Conservation (phyloP, 2,113 vertebrate genomes). For the Lagopus muta region DNA sequence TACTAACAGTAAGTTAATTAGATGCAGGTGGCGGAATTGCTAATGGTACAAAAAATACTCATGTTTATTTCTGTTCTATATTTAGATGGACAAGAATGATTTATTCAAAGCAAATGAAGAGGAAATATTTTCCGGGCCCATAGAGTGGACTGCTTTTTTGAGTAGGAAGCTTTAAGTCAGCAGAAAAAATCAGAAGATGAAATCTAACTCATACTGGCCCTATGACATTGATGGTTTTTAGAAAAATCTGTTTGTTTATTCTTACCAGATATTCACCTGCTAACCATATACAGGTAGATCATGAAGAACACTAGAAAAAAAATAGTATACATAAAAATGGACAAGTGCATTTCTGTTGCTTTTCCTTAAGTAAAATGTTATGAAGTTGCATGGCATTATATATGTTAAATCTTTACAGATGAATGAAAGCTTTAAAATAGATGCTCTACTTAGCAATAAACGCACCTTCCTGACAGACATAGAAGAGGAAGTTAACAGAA, state of each 20-base stretch:
- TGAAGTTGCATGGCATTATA: neutral
- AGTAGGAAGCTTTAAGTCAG: neutral
- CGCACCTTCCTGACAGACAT: neutral
- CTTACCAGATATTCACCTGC: neutral
- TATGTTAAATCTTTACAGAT: neutral
- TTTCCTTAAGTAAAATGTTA: neutral
- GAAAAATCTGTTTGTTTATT: neutral
- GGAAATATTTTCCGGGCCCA: neutral
- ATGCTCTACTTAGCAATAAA: neutral
- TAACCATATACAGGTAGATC: neutral
- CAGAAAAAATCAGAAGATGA: neutral
- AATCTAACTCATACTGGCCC: neutral
- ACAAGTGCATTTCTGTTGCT: neutral
- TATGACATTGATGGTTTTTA: neutral
- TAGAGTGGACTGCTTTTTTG: neutral
- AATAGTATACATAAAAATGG: neutral
- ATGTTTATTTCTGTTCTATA: neutral
- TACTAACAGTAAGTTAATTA: neutral
- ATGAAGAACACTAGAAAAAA: neutral
- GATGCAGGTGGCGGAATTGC: neutral
- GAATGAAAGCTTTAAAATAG: neutral
- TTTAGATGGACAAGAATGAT: neutral
- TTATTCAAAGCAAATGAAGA: neutral
- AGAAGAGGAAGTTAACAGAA: neutral
- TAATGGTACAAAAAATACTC: neutral